phyloP scores from a whole-genome alignment of 1,140 invertebrate species.

The Bombus impatiens region DNA sequence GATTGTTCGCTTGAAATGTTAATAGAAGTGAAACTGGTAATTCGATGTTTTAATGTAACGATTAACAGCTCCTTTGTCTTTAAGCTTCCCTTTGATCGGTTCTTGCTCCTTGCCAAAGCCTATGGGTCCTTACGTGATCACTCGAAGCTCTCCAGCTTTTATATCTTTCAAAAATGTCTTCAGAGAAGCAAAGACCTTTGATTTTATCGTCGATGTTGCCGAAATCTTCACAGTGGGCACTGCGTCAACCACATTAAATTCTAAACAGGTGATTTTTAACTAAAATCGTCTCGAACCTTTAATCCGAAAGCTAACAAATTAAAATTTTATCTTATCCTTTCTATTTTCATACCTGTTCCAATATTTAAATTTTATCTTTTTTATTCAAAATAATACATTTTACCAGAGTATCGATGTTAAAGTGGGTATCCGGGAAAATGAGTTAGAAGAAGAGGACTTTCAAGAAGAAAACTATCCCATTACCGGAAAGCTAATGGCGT shows the following conservation, averaged over 20 bases:
- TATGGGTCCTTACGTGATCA: slow-evolving; percentile 64
- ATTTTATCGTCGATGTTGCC: slow-evolving; percentile 54
- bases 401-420: slow-evolving; percentile 47
- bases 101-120: slow-evolving; percentile 58
- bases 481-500: slow-evolving; percentile 64
- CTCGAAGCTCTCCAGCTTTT: neutral
- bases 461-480: slow-evolving; percentile 39
- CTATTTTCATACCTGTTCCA: neutral
- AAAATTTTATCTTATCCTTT: no score
- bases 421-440: slow-evolving; percentile 1
- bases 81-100: slow-evolving; percentile 67
- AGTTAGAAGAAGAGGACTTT: neutral
- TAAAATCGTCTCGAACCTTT: neutral
- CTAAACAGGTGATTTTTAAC: slow-evolving; percentile 57
- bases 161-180: slow-evolving; percentile 71
- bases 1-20: no score
- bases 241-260: slow-evolving; percentile 31
- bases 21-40: neutral
- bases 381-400: neutral
- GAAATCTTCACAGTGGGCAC: slow-evolving; percentile 44
- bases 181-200: slow-evolving; percentile 56
- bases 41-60: no score
- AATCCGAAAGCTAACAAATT: no score
- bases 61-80: neutral
- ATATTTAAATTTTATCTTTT: no score